Percentiles rank a stretch among this genome's conserved stretches.
These are phyloP conservation scores for Cryptotis parvus DNA, from an alignment of 2,113 vertebrate genomes.

Conservation along the genomic window DNA sequence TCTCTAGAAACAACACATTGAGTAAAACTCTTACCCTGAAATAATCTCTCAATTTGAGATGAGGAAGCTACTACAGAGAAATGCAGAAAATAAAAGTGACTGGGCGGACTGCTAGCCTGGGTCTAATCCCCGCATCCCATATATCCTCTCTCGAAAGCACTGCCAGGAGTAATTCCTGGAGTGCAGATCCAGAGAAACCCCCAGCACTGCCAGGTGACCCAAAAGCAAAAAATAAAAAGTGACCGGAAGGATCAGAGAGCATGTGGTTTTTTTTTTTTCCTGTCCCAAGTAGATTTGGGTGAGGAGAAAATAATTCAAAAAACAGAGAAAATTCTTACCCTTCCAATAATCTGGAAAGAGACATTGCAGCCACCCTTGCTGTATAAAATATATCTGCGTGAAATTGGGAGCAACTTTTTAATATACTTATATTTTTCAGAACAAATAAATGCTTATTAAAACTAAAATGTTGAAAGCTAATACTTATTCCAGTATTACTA, in stretches of 20 bases:
- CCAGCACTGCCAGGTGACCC: too few species aligned
- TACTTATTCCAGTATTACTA: slow-evolving; percentile 1
- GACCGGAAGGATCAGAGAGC: not conserved
- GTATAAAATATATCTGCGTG: not conserved
- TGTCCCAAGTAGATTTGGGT: too few species aligned
- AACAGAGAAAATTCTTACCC: slow-evolving; percentile 30
- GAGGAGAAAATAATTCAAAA: too few species aligned
- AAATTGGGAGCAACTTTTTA: not conserved
- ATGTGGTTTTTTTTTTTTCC: slow-evolving; percentile 10
- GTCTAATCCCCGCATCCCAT: too few species aligned
- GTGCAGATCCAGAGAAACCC: too few species aligned
- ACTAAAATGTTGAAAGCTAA: slow-evolving; percentile 43
- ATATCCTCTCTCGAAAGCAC: too few species aligned
- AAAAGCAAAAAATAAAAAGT: slow-evolving; percentile 5
- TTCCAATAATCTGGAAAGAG: not conserved
- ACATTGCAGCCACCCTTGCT: not conserved
- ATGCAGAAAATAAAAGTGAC: not conserved
- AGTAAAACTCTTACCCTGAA: not conserved
- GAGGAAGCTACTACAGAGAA: slow-evolving; percentile 3
- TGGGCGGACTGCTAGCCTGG: too few species aligned
- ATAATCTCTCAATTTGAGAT: slow-evolving; percentile 13
- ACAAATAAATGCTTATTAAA: slow-evolving; percentile 50
- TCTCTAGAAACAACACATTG: not conserved
- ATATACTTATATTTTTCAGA: slow-evolving; percentile 43
- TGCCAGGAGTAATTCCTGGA: too few species aligned